These are phyloP conservation scores for Brachyhypopomus gauderio DNA, from an alignment of 2,113 vertebrate species.

Conservation along the genomic window DNA sequence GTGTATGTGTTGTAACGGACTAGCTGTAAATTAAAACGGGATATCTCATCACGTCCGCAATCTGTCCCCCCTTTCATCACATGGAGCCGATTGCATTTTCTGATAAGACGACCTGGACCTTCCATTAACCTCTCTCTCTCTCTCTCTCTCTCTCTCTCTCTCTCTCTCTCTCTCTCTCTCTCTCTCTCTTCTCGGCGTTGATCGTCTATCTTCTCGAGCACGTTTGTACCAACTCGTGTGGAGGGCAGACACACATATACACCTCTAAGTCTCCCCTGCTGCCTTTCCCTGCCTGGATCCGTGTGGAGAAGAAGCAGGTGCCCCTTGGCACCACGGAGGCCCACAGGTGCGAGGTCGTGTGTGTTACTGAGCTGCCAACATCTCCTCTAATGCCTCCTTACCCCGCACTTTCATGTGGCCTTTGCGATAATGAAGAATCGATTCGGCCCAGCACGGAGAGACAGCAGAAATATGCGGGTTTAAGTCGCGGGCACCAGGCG, in stretches of 20 bases:
- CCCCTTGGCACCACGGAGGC: constrained; percentile 7
- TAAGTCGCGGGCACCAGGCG: constrained; percentile 26
- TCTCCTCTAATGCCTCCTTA: constrained; percentile 12
- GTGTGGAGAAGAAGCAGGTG: constrained; percentile 7
- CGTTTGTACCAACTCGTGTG: neutral
- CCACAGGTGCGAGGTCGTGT: constrained; percentile 44
- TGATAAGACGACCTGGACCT: constrained; percentile 52
- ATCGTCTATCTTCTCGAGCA: too few species aligned
- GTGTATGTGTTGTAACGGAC: constrained; percentile 27
- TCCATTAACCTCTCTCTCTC: constrained; percentile 52
- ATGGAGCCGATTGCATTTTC: constrained; percentile 57
- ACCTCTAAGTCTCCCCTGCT: neutral
- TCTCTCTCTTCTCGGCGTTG: too few species aligned
- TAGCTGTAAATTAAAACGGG: constrained; percentile 46
- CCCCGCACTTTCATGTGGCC: neutral
- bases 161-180: too few species aligned
- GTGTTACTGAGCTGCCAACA: constrained; percentile 3
- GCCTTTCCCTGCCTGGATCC: neutral
- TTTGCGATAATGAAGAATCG: constrained; percentile 36
- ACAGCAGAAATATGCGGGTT: constrained; percentile 49
- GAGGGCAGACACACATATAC: neutral
- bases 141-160: too few species aligned
- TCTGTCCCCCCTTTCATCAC: constrained; percentile 45
- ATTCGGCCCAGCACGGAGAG: constrained; percentile 20
- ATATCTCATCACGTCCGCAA: constrained; percentile 44